phyloP scores from a whole-genome alignment of 2,888 invertebrate species.

The Seira musarum region DNA sequence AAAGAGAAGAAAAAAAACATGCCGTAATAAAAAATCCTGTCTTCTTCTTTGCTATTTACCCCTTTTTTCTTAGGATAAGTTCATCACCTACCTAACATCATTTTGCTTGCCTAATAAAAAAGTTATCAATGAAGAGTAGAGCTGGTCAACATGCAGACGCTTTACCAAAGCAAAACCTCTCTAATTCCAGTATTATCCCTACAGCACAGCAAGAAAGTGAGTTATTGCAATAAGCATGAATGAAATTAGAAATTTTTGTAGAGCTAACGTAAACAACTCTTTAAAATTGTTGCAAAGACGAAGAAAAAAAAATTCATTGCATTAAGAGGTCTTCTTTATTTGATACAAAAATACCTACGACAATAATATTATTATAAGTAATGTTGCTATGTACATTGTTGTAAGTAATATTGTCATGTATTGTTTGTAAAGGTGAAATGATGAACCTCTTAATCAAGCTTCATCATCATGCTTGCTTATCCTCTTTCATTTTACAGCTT shows the following conservation, averaged over 20 bases:
- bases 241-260: constrained; percentile 5
- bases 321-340: no score
- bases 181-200: no score
- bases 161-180: constrained; percentile 12
- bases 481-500: background rate
- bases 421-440: background rate
- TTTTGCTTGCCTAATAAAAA: constrained; percentile 6
- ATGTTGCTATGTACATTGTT: no score
- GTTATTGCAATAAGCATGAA: background rate
- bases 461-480: constrained; percentile 2
- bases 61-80: no score
- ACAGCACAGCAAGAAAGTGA: no score
- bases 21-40: constrained; percentile 8
- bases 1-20: constrained; percentile 9
- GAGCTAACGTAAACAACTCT: no score
- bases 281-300: no score
- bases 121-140: background rate
- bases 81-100: background rate
- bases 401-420: constrained; percentile 19
- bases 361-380: background rate
- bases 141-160: background rate
- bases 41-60: background rate
- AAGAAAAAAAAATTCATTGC: no score
- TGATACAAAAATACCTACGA: constrained; percentile 12
- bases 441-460: no score